Evolutionary conservation across 2,113 vertebrate genomes (phyloP).

Genomic region (Callorhinus ursinus): DNA sequence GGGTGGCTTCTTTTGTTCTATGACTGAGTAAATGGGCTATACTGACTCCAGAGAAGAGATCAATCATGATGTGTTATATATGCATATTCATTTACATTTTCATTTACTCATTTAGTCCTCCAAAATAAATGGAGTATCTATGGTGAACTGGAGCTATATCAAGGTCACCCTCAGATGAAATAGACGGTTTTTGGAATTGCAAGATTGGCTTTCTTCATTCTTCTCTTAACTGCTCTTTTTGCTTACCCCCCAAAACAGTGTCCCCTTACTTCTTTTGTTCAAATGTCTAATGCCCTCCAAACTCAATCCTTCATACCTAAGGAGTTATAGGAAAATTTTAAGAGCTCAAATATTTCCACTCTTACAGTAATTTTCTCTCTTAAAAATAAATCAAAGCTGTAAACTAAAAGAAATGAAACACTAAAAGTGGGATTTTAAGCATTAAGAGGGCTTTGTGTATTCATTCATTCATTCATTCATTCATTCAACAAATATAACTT

Average conservation of each 20-base stretch:
- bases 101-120: not conserved
- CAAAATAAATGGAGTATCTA: not conserved
- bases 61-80: not conserved
- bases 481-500: not conserved
- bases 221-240: not conserved
- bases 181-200: not conserved
- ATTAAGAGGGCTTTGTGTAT: not conserved
- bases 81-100: not conserved
- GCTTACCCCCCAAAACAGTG: not conserved
- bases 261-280: not conserved
- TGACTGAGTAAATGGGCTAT: not conserved
- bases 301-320: not conserved
- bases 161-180: not conserved
- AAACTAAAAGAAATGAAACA: not conserved
- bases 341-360: not conserved
- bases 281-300: not conserved
- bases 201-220: not conserved
- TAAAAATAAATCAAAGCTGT: not conserved
- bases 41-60: not conserved
- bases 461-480: not conserved
- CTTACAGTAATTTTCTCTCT: not conserved
- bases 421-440: not conserved
- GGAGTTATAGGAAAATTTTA: not conserved
- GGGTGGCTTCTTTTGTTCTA: not conserved
- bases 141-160: not conserved